phyloP scores from a whole-genome alignment of 2,113 vertebrate genomes.

The Sturnus vulgaris region DNA sequence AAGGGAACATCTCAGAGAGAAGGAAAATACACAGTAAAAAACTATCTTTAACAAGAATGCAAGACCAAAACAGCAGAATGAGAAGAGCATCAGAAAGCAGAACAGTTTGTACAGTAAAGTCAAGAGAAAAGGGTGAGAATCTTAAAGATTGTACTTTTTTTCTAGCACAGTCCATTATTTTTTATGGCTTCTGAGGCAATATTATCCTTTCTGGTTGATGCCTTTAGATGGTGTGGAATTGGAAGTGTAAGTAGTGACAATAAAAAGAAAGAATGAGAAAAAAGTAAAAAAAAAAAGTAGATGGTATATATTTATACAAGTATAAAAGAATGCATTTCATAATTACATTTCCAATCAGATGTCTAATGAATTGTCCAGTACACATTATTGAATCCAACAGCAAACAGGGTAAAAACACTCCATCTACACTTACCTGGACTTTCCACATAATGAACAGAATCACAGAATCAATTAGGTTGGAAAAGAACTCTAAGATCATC shows the following conservation, averaged over 20 bases:
- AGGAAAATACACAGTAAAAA: background rate
- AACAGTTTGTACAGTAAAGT: background rate
- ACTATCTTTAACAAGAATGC: background rate
- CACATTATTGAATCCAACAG: background rate
- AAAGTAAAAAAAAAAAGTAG: background rate
- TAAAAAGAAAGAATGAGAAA: background rate
- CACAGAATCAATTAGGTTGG: background rate
- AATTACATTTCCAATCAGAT: background rate
- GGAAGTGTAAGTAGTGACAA: background rate
- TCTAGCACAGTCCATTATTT: background rate
- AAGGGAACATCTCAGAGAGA: background rate
- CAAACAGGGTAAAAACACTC: background rate
- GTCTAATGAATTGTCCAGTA: background rate
- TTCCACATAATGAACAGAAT: background rate
- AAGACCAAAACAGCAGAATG: background rate
- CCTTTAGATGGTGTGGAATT: background rate
- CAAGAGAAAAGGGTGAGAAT: background rate
- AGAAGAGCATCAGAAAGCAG: background rate
- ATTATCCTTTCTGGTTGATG: background rate
- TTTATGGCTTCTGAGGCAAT: background rate
- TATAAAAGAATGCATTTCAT: background rate
- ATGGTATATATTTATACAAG: background rate
- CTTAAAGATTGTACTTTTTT: background rate
- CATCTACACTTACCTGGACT: background rate
- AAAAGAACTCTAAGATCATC: background rate